Percentiles rank a stretch among this genome's conserved stretches.
Conservation (phyloP, 2,113 vertebrate species). For the Alaudala cheleensis region DNA sequence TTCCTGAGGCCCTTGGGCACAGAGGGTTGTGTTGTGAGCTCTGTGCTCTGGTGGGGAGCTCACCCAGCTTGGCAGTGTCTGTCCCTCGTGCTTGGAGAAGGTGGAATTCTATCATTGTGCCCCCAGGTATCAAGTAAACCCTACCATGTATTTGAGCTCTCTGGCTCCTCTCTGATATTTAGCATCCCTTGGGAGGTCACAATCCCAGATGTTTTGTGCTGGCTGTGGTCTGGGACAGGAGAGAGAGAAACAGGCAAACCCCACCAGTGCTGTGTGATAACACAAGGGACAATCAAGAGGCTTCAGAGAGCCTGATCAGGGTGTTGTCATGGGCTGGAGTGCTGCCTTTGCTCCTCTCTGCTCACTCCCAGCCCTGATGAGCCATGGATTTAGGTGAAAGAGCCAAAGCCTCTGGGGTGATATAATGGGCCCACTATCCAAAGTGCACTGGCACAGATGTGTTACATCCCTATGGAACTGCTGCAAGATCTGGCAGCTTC, state of each 20-base stretch:
- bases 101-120: rapidly evolving
- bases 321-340: rapidly evolving
- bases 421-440: not conserved
- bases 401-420: not conserved
- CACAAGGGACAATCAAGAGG: not conserved
- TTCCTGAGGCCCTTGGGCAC: not conserved
- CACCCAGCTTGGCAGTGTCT: not conserved
- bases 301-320: not conserved
- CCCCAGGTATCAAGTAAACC: not conserved
- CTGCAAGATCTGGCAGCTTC: not conserved
- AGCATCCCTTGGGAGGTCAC: not conserved
- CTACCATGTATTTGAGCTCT: not conserved
- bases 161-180: not conserved
- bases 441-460: not conserved
- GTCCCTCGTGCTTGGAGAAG: rapidly evolving
- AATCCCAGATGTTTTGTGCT: not conserved
- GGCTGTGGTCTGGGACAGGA: not conserved
- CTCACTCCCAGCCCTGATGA: not conserved
- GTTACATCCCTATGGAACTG: not conserved
- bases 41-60: not conserved
- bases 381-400: rapidly evolving
- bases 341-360: not conserved
- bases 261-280: rapidly evolving
- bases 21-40: not conserved
- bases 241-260: not conserved